Base-by-base conservation (phyloP, 2,888 invertebrate species). In the Macrophya alboannulata region DNA sequence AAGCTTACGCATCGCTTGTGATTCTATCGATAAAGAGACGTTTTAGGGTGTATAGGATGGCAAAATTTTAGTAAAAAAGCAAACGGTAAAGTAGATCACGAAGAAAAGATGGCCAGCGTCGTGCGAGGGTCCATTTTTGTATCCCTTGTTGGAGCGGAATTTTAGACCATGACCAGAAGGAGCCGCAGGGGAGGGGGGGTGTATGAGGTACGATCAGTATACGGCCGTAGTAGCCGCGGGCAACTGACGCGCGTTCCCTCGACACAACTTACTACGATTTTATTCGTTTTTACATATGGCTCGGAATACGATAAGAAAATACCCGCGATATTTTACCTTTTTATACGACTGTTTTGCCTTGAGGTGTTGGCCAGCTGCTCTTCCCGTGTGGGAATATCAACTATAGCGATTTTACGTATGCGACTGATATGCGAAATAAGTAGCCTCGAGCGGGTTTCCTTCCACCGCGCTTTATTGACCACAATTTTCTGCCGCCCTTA, bases 251-350 rank as follows among this genome's bases (percentile, higher is more conserved):
- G 79, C 85, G 89, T 88, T 92, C 92, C 92, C 92, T 88, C 88
- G 90, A 86, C 92, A 88, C 90, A 91, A 90, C 91, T 92, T 92
- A 91, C 89, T 88, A 88, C 90, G 90, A 90, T 92, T 92, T 92
- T 91, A 92, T 92, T 92, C 89, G 90, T 90, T 92, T 92, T 92
- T 91, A 90, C 92, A 90, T 92, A 91, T 90, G 92, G 85, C 87
- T 68, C 84, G 87, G 85, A 68, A 85, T 82, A 71, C 90, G 92
- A 93, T 93, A 93, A 93, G 92, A 90, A 92, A 90, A 91, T 91
- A 88, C 89, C 90, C 88, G 88, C 88, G 89, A 92, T 92, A 92
- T 92, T 92, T 92, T 90, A 91, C 90, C 89, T 92, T 92, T 92
- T 92, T 92, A 92, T 92, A 89, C 85, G 86, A 86, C 87, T 85